Conservation (phyloP, 2,113 vertebrate genomes). For the Stegostoma tigrinum region DNA sequence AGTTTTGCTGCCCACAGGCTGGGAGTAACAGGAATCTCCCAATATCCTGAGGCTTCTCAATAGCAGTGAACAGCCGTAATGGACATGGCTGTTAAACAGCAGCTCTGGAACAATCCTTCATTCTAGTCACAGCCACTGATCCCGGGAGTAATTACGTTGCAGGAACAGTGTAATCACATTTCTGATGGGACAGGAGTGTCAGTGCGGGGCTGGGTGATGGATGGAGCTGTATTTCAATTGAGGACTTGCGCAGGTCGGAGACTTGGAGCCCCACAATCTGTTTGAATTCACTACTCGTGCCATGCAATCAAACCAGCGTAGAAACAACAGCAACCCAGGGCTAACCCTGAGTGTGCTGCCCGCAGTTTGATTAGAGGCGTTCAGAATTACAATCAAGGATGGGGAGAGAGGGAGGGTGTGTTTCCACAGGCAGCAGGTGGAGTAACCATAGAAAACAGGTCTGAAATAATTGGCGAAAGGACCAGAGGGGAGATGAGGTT, state of each 20-base stretch:
- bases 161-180: background rate
- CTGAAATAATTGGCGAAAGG: background rate
- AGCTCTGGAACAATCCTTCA: background rate
- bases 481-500: no score
- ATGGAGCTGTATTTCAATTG: conserved; percentile 17
- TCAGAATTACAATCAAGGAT: no score
- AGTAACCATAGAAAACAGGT: background rate
- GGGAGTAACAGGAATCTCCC: background rate
- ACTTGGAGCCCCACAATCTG: background rate
- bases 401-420: no score
- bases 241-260: background rate
- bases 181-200: background rate
- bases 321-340: background rate
- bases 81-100: background rate
- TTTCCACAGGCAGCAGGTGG: background rate
- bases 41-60: background rate
- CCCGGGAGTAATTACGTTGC: background rate
- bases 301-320: background rate
- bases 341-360: background rate
- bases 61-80: background rate
- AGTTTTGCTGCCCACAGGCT: background rate
- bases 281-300: background rate
- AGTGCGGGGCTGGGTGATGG: background rate
- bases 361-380: background rate
- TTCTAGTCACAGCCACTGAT: background rate